A percentile compares a stretch with the other conserved stretches of the same genome.
Evolutionary conservation across 2,113 vertebrate genomes (phyloP).

Genomic region (Lethenteron camtschaticum): DNA sequence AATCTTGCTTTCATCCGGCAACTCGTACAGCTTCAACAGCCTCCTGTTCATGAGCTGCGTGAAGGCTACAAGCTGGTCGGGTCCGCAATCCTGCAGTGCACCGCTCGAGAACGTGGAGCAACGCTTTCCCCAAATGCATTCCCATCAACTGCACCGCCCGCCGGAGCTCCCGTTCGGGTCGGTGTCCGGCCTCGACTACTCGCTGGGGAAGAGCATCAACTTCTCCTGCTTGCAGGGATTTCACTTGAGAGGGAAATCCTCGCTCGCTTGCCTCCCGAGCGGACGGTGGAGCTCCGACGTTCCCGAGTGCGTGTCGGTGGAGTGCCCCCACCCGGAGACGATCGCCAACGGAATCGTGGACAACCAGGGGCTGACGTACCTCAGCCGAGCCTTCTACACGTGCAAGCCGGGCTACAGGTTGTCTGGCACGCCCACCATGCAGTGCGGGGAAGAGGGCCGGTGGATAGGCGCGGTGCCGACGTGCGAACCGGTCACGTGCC

Average conservation of each 20-base stretch:
- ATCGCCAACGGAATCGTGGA: slow-evolving; percentile 64
- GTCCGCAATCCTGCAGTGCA: slow-evolving; percentile 44
- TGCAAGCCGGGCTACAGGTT: slow-evolving; percentile 65
- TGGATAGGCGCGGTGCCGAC: slow-evolving; percentile 68
- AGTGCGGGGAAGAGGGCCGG: slow-evolving; percentile 67
- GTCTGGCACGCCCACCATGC: slow-evolving; percentile 49
- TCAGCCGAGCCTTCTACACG: slow-evolving; percentile 70
- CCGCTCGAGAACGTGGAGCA: slow-evolving; percentile 65
- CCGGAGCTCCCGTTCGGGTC: slow-evolving; percentile 54
- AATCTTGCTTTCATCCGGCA: not conserved
- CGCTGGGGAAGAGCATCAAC: slow-evolving; percentile 29
- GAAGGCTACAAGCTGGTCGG: slow-evolving; percentile 57
- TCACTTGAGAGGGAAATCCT: slow-evolving; percentile 31
- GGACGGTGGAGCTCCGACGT: slow-evolving; percentile 52
- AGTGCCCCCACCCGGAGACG: slow-evolving; percentile 74
- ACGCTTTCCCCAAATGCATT: slow-evolving; percentile 65
- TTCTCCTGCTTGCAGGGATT: slow-evolving; percentile 73
- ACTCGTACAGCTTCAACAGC: slow-evolving; percentile 34
- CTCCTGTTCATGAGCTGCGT: slow-evolving; percentile 65
- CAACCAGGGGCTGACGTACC: slow-evolving; percentile 83
- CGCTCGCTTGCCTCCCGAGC: slow-evolving; percentile 36
- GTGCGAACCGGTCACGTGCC: slow-evolving; percentile 60
- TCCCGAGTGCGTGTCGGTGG: slow-evolving; percentile 69
- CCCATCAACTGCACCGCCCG: slow-evolving; percentile 38
- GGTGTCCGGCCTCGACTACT: slow-evolving; percentile 27